Evolutionary conservation across 2,797 vertebrate genomes (phyloP).

Genomic region (Hoplostethus atlanticus): DNA sequence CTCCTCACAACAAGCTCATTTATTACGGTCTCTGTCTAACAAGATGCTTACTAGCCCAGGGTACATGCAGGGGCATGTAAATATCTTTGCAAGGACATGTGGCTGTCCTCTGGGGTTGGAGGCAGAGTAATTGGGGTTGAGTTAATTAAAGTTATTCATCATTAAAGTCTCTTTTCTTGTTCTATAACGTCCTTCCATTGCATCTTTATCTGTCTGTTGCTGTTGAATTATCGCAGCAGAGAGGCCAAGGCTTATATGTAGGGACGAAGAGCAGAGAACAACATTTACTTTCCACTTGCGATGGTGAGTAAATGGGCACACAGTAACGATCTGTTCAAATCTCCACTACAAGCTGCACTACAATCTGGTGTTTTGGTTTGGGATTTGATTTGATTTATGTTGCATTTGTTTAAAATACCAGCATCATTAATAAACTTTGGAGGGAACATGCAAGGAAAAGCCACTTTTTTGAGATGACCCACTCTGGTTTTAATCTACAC

Average conservation of each 20-base stretch:
- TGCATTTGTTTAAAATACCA: no score
- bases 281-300: neutral
- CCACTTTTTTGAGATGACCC: no score
- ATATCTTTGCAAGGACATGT: conserved; percentile 68
- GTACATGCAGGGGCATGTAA: conserved; percentile 66
- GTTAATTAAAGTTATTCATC: conserved; percentile 64
- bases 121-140: conserved; percentile 45
- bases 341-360: no score
- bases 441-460: no score
- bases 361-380: no score
- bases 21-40: conserved; percentile 65
- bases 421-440: no score
- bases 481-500: no score
- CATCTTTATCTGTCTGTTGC: neutral
- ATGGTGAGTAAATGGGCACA: no score
- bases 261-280: neutral
- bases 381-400: no score
- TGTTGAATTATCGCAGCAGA: neutral
- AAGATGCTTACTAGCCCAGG: conserved; percentile 67
- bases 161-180: conserved; percentile 27
- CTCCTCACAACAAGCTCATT: conserved; percentile 71
- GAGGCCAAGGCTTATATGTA: neutral
- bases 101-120: conserved; percentile 59
- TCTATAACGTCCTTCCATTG: conserved; percentile 13
- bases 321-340: no score